Conservation (phyloP, 1,140 invertebrate species). For the Cryptotermes secundus region DNA sequence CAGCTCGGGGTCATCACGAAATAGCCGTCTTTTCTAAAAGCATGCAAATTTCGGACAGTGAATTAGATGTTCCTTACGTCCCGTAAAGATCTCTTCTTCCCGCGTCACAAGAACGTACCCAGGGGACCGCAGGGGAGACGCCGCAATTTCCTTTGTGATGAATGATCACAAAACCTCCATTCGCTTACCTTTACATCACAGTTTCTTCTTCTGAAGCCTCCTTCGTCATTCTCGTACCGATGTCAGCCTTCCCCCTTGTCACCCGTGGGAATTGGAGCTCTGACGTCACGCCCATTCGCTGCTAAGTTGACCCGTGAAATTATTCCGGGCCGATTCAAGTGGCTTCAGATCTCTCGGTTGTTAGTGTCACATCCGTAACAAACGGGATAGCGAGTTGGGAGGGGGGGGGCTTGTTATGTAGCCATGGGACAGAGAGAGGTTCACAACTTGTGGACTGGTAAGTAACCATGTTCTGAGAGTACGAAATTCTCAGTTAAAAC, state of each 20-base stretch:
- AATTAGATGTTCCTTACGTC: too few relatives aligned
- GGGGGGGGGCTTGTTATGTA: too few relatives aligned
- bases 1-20: too few relatives aligned
- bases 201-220: constrained; percentile 8
- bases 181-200: background rate
- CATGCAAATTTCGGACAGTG: too few relatives aligned
- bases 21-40: too few relatives aligned
- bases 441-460: too few relatives aligned
- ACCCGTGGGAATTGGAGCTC: constrained; percentile 16
- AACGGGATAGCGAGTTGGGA: background rate
- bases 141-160: background rate
- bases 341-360: background rate
- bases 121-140: background rate
- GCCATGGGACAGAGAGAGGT: too few relatives aligned
- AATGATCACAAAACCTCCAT: background rate
- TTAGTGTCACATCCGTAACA: background rate
- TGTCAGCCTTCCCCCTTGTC: constrained; percentile 12
- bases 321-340: background rate
- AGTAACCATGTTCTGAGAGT: too few relatives aligned
- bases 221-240: constrained; percentile 3
- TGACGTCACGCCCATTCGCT: background rate
- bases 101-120: too few relatives aligned
- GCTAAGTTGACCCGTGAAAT: constrained; percentile 19
- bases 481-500: too few relatives aligned
- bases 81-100: too few relatives aligned